Percentiles rank a stretch among this genome's conserved stretches.
Evolutionary conservation across 2,888 invertebrate genomes (phyloP).

Genomic region (Cephus rjabovi): DNA sequence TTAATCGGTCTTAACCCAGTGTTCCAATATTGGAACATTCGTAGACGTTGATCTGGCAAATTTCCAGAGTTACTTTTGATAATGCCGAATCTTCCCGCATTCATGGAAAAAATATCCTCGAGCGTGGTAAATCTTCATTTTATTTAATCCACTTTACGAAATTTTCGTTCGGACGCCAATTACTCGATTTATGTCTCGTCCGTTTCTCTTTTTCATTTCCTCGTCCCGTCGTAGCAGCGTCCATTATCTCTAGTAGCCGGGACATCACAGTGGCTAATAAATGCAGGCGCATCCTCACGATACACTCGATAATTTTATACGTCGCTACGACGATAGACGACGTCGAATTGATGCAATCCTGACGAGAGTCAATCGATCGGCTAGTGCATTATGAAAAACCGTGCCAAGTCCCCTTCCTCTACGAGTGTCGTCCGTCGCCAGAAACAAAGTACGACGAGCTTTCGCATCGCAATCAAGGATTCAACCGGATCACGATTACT

Average conservation of each 20-base stretch:
- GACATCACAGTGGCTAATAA: not conserved
- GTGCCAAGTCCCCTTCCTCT: not conserved
- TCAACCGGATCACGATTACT: not conserved
- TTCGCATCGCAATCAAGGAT: not conserved
- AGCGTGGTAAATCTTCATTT: not conserved
- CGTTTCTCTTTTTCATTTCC: not conserved
- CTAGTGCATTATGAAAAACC: not conserved
- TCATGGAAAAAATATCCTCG: not conserved
- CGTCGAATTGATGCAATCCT: not conserved
- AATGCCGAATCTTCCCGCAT: not conserved
- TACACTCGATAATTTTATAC: not conserved
- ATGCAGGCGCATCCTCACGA: not conserved
- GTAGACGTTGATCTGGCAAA: conserved; percentile 32
- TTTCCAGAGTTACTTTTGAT: conserved; percentile 24
- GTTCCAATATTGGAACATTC: conserved; percentile 40
- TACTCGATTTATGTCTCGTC: not conserved
- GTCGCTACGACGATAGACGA: not conserved
- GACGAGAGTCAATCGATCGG: not conserved
- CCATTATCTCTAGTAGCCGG: not conserved
- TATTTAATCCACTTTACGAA: not conserved
- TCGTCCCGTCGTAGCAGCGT: not conserved
- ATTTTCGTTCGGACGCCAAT: not conserved
- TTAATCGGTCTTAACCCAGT: conserved; percentile 34
- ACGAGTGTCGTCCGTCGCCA: not conserved
- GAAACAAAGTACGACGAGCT: not conserved